A percentile compares a stretch with the other conserved stretches of the same genome.
phyloP scores from a whole-genome alignment of 2,888 invertebrate genomes.

The Nomada lathburiana region DNA sequence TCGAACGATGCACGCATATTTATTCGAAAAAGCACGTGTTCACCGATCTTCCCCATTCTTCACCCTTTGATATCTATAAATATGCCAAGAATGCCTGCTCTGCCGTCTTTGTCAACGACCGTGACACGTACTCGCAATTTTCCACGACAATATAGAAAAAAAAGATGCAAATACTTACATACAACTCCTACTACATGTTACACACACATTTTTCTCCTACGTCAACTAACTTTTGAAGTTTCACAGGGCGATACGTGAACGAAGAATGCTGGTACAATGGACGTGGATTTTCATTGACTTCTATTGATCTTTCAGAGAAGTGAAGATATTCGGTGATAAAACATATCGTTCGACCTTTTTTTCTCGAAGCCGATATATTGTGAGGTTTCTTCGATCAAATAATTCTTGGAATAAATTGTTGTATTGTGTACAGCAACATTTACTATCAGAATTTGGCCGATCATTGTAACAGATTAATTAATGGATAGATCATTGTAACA shows the following conservation, averaged over 20 bases:
- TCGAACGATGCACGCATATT: conserved; percentile 39
- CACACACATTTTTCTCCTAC: no score
- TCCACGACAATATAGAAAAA: not conserved
- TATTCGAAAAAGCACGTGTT: conserved; percentile 45
- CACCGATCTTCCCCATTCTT: conserved; percentile 22
- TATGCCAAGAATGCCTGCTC: conserved; percentile 11
- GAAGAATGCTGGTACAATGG: not conserved
- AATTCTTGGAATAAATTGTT: no score
- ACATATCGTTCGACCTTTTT: not conserved
- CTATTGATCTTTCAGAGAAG: not conserved
- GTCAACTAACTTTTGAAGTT: not conserved
- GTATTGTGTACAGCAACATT: no score
- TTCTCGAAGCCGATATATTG: no score
- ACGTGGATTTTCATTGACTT: not conserved
- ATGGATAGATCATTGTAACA: no score
- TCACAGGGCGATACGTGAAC: not conserved
- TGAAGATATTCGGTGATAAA: not conserved
- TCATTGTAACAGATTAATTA: no score
- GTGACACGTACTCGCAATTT: not conserved
- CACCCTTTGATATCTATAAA: conserved; percentile 49
- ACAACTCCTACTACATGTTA: no score
- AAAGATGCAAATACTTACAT: not conserved
- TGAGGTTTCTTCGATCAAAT: no score
- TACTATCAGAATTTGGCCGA: no score
- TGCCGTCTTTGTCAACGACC: conserved; percentile 14